Evolutionary conservation across 2,797 vertebrate species (phyloP).

Genomic region (Phataginus tetradactyla): DNA sequence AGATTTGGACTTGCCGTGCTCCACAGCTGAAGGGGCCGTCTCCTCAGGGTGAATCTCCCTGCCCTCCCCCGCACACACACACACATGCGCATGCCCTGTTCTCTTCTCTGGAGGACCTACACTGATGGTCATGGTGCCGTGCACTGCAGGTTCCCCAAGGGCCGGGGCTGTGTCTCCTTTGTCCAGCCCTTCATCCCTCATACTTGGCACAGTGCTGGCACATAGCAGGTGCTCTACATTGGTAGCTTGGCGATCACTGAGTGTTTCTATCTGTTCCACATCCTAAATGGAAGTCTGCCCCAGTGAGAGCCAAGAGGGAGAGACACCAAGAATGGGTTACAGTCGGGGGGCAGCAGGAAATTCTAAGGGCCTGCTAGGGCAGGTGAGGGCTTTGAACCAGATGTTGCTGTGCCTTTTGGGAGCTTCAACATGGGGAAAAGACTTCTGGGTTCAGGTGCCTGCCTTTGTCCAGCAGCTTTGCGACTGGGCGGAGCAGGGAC

Average conservation of each 20-base stretch:
- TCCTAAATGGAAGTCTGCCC: background rate
- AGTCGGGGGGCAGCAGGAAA: background rate
- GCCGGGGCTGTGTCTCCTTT: background rate
- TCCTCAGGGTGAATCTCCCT: background rate
- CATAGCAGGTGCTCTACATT: background rate
- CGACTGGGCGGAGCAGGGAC: background rate
- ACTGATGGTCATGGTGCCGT: background rate
- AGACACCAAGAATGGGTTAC: background rate
- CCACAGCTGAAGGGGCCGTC: background rate
- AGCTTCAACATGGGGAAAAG: background rate
- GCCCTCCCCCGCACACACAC: background rate
- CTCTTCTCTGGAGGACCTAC: background rate
- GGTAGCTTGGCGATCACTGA: background rate
- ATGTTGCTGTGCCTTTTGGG: background rate
- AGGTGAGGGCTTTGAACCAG: background rate
- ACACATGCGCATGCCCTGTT: accelerated
- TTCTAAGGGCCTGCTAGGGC: background rate
- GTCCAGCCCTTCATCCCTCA: background rate
- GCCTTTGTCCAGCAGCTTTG: background rate
- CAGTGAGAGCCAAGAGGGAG: background rate
- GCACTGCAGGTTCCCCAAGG: background rate
- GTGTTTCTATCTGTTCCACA: background rate
- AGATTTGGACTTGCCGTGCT: background rate
- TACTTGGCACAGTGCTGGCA: background rate
- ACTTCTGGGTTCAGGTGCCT: background rate